Evolutionary conservation across 2,888 invertebrate genomes (phyloP), one percentile per base, ranked within the genome.

Genomic region (Digitonthophagus gazella): DNA sequence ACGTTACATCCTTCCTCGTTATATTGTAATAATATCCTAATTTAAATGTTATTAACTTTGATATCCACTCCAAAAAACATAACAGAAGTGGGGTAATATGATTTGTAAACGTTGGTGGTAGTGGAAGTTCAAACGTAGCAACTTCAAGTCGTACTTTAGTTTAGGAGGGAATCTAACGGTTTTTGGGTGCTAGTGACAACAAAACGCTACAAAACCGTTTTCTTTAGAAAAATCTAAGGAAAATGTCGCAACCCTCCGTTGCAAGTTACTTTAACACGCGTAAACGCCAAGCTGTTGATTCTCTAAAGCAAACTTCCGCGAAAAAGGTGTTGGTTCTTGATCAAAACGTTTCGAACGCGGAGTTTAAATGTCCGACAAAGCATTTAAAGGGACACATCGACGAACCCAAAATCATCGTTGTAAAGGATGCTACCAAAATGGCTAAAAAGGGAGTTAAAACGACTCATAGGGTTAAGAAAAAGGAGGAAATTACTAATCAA

Each of bases 171-270:
- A 76, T 72, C 61, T 74, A 77, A 76, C 76, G 74, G 77, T 74
- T 73, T 72, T 58, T 56, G 16, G 54, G 69, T 64, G 67, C 15
- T 67, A 71, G 65, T 76, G n/a, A n/a, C n/a, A n/a, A n/a, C 75
- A 44, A 22, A 44, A 44, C 75, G 75, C 18, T 28, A 66, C 22
- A 58, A 65, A 19, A 65, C 74, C 76, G 75, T 74, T 78, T 77
- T 77, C 6, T 61, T 61, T 61, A 19, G 0, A 8, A 19, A n/a
- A 22, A 65, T n/a, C n/a, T n/a, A n/a, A n/a, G n/a, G 67, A 79
- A 76, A 78, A 93, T 93, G 93, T 88, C 92, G 73, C 93, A 93
- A 83, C 90, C 91, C 76, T 90, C 91, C 65, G 87, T 93, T 69
- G 89, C 90, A 71, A 87, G 88, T 72, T 93, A 87, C 85, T 93